Base-by-base conservation (phyloP, 2,888 invertebrate genomes). In the Mesodorylaimus sp. region DNA sequence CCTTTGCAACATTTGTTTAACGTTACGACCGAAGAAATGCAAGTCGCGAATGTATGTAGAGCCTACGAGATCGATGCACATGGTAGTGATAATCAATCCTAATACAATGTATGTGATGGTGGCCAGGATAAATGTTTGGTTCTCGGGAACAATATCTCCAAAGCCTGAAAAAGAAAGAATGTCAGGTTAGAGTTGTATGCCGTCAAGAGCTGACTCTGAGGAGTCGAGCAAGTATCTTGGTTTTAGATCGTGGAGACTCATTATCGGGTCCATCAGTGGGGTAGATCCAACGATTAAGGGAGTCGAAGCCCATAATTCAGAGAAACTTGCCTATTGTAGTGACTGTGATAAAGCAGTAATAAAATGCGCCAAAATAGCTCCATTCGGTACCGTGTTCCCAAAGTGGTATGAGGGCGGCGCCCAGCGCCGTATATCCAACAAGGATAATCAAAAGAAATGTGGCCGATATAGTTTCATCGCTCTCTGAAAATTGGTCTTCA, bases 361-460 rank as follows among this genome's bases (percentile, higher is more conserved):
- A 65, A 52, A 65, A 65, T 16, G 64, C 61, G 38, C 66, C 65
- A 52, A 66, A 61, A 50, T 64, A 66, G 23, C 55, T 57, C 65
- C 65, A 65, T n/a, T n/a, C n/a, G n/a, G n/a, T n/a, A n/a, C n/a
- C n/a, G 32, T 57, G 54, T 53, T 65, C 65, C 64, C 65, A 65
- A 41, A 60, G 57, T 28, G 61, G 61, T 47, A 65, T 60, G 42
- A 66, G 49, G 45, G 59, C 59, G n/a, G 65, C 65, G 23, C 65
- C 65, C 44, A 64, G 61, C 38, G 62, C 62, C 21, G 63, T 65
- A 56, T 65, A 65, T 37, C 62, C 61, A n/a, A 65, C 47, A 62
- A 65, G 62, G 44, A 66, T 61, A 52, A 65, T 55, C 3, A 65
- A 56, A 45, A 65, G 61, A 53, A 65, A 66, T 10, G 65, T 52